Conservation (phyloP, 2,113 vertebrate genomes). For the Rhodinocichla rosea region DNA sequence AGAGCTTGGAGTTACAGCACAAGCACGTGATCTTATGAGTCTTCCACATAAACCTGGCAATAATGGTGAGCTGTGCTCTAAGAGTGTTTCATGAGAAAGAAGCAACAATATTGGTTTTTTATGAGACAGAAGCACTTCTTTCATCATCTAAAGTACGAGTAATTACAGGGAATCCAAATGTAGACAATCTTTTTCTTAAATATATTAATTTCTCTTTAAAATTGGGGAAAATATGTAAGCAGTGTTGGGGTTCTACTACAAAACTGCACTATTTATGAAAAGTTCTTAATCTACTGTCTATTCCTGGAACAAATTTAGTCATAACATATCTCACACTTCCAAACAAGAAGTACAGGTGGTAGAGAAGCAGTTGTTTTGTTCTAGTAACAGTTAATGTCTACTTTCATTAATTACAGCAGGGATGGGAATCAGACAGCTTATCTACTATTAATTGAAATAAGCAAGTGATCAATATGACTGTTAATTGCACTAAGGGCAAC, state of each 20-base stretch:
- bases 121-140: neutral
- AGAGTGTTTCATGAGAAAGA: neutral
- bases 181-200: neutral
- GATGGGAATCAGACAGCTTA: slow-evolving; percentile 64
- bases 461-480: slow-evolving; percentile 67
- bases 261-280: neutral
- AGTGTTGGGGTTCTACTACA: neutral
- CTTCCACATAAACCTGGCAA: neutral
- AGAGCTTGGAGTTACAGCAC: neutral
- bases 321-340: neutral
- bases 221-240: neutral
- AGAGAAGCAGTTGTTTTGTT: neutral
- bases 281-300: neutral
- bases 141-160: neutral
- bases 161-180: neutral
- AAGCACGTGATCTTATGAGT: accelerated
- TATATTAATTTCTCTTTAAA: neutral
- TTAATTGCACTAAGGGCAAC: slow-evolving; percentile 73
- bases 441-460: slow-evolving; percentile 64
- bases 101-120: neutral
- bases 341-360: neutral
- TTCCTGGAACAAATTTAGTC: neutral
- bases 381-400: slow-evolving; percentile 52
- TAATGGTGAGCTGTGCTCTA: neutral
- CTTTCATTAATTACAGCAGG: slow-evolving; percentile 70